A percentile compares a stretch with the other conserved stretches of the same genome.
Conservation (phyloP, 2,113 vertebrate species). For the Taxidea taxus region DNA sequence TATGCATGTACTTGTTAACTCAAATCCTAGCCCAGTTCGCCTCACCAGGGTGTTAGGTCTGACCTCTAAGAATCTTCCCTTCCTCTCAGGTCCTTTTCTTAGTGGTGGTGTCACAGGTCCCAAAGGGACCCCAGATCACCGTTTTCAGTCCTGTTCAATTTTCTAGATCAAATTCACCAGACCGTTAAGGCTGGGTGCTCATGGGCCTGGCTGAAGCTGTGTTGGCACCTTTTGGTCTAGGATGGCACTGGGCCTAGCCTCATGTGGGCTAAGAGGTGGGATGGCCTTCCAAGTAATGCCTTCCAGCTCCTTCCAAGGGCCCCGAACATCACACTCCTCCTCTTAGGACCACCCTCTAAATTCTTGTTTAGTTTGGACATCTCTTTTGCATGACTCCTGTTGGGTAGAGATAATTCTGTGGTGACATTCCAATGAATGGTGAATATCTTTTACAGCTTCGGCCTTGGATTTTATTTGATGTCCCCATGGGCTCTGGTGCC, state of each 20-base stretch:
- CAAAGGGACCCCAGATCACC: neutral
- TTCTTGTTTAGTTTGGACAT: neutral
- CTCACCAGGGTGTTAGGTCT: neutral
- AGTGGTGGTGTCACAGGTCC: neutral
- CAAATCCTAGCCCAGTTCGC: neutral
- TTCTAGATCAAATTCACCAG: neutral
- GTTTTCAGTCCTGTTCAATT: neutral
- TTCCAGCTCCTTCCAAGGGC: neutral
- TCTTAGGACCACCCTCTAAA: neutral
- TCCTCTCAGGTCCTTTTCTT: neutral
- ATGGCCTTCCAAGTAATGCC: too few relatives aligned
- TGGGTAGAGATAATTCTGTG: neutral
- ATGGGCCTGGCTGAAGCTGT: neutral
- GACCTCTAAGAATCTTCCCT: neutral
- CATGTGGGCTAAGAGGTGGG: neutral
- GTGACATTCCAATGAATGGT: neutral
- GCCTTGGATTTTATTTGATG: neutral
- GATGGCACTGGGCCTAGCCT: neutral
- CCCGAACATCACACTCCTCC: neutral
- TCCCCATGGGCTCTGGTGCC: neutral
- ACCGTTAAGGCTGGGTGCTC: neutral
- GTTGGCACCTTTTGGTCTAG: neutral
- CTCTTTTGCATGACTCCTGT: neutral
- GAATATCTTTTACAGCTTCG: neutral
- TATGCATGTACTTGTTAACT: neutral